Evolutionary conservation across 2,797 vertebrate species (phyloP), one percentile per base, ranked within the genome.

Genomic region (Poecilia gillii): DNA sequence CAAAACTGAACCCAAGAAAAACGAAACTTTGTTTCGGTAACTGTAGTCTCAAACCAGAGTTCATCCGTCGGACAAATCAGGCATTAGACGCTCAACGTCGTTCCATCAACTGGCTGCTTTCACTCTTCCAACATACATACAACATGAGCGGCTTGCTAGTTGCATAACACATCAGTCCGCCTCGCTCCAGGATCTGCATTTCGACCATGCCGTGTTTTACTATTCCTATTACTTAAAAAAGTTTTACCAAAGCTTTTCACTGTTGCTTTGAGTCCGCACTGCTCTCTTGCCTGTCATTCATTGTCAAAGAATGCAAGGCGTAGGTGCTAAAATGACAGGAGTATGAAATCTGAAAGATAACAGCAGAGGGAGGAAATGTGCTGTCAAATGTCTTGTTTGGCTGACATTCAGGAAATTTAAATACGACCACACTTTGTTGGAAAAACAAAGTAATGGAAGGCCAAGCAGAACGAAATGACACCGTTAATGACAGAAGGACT

Each of bases 21-120:
- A 47, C 47, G 28, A 31, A 53, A 33, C n/a, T 73, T 31, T 74
- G 14, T 20, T 55, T 11, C 59, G 53, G 55, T 39, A 57, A 84
- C 1, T 82, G 59, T 16, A 23, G 7, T 76, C 81, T 83, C 72
- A 64, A 66, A 86, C 62, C 74, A 53, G 72, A 77, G 74, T 87
- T 81, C 84, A 89, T 89, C 83, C 47, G 76, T 76, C 25, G 7
- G 23, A 87, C 86, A 87, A 91, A 90, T 91, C 81, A n/a, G 73
- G 87, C 73, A 82, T 73, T 64, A 66, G 90, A 89, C 88, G 87
- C 84, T 78, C 85, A 91, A 92, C 49, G 23, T 90, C 81, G 43
- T 76, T 78, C 77, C 91, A 90, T 91, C 81, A 85, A 84, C 85
- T 87, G 88, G 85, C 87, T 88, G 83, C 83, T 78, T 88, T 81